phyloP scores from a whole-genome alignment of 1,140 invertebrate species.

The Sipha flava region DNA sequence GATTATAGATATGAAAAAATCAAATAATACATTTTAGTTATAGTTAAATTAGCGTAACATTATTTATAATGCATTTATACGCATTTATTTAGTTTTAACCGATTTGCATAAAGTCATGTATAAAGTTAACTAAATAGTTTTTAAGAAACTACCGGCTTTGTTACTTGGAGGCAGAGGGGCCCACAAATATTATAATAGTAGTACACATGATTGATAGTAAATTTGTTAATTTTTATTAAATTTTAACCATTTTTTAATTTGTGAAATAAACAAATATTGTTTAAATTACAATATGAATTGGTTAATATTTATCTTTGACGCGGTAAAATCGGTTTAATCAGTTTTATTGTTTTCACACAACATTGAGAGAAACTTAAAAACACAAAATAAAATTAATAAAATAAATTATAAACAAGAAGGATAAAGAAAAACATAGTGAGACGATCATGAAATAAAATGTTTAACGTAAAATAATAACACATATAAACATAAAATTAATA shows the following conservation, averaged over 20 bases:
- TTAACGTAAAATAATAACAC: not conserved
- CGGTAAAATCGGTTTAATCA: conserved; percentile 13
- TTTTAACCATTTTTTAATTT: conserved; percentile 16
- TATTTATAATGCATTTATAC: not conserved
- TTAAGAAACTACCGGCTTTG: conserved; percentile 37
- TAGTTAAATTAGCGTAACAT: not conserved
- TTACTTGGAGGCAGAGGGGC: conserved; percentile 48
- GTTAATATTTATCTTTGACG: conserved; percentile 23
- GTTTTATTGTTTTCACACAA: conserved; percentile 32
- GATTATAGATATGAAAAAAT: too few species aligned
- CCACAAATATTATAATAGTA: conserved; percentile 33
- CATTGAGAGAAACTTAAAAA: conserved; percentile 14
- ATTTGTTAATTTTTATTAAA: not conserved
- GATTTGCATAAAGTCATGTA: conserved; percentile 3
- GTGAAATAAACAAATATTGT: conserved; percentile 20
- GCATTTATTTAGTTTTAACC: not conserved
- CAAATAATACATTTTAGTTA: too few species aligned
- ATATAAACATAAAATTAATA: not conserved
- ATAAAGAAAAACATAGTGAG: not conserved
- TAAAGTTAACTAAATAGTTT: conserved; percentile 2
- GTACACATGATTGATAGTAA: conserved; percentile 15
- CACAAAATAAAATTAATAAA: not conserved
- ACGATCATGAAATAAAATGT: not conserved
- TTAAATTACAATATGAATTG: conserved; percentile 29
- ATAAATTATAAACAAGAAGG: not conserved